phyloP scores from a whole-genome alignment of 2,888 invertebrate genomes.

The Cataglyphis livida region DNA sequence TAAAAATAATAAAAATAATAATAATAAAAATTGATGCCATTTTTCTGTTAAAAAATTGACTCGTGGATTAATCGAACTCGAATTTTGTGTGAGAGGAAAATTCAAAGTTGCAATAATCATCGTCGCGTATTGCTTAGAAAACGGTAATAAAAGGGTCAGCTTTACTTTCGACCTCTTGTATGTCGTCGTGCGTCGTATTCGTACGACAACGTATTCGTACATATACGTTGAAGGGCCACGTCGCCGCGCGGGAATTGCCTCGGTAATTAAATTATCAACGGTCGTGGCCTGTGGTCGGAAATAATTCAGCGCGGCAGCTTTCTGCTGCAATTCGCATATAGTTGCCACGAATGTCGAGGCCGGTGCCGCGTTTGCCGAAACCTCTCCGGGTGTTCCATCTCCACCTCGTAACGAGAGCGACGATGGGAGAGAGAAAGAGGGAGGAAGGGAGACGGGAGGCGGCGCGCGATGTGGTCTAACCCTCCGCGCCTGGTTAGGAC shows the following conservation, averaged over 20 bases:
- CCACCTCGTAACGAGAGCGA: slow-evolving; percentile 56
- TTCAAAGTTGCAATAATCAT: slow-evolving; percentile 40
- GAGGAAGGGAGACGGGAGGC: slow-evolving; percentile 37
- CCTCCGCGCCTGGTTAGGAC: slow-evolving; percentile 74
- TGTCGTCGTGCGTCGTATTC: slow-evolving; percentile 38
- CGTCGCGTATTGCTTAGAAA: slow-evolving; percentile 26
- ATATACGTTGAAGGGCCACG: slow-evolving; percentile 66
- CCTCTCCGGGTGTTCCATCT: slow-evolving; percentile 67
- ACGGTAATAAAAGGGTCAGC: neutral
- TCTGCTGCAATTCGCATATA: slow-evolving; percentile 78
- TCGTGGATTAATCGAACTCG: slow-evolving; percentile 31
- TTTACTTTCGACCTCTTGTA: neutral
- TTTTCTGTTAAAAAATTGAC: neutral
- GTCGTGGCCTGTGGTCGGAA: slow-evolving; percentile 82
- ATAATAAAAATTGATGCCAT: slow-evolving; percentile 15
- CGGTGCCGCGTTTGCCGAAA: slow-evolving; percentile 71
- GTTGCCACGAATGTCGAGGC: slow-evolving; percentile 76
- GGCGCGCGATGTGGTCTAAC: slow-evolving; percentile 74
- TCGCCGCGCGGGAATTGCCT: slow-evolving; percentile 75
- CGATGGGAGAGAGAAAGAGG: slow-evolving; percentile 49
- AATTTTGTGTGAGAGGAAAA: neutral
- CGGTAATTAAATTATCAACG: slow-evolving; percentile 83
- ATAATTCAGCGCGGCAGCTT: slow-evolving; percentile 83
- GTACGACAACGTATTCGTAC: slow-evolving; percentile 30
- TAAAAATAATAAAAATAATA: no score